Evolutionary conservation across 2,888 invertebrate species (phyloP), one percentile per base, ranked within the genome.

Genomic region (Ischnura elegans): DNA sequence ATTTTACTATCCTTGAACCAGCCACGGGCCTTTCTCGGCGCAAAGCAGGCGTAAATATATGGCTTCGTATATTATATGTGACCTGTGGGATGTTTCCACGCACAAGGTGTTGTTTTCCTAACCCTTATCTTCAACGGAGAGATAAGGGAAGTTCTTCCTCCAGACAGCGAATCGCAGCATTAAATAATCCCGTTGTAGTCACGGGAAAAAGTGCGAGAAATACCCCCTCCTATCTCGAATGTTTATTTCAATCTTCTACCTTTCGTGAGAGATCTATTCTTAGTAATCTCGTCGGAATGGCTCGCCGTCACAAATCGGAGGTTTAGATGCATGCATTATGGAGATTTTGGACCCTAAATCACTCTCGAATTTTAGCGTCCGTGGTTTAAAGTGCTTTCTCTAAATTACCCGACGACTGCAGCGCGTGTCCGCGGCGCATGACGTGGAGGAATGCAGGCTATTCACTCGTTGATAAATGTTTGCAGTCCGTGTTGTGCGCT

Each of bases 251-350:
- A 76, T 76, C 76, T 76, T 76, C 76, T 36, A n/a, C 36, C 76
- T 76, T 36, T 76, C 76, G 16, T 36, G 76, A 36, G 76, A 76
- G 36, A 36, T 29, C 76, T 36, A 76, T 76, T 76, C 76, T 76
- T 76, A 76, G 76, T 76, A 36, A 76, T 76, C 76, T 36, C 36
- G 29, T 76, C 0, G 16, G 16, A 76, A 76, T 36, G 36, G 36
- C 76, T 13, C 36, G 16, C 13, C 76, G 0, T 36, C 76, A 29
- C 76, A 76, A 76, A 76, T 76, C 76, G 76, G 76, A 36, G 36
- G 76, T 76, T 66, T 25, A 76, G 76, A 36, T n/a, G 25, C 76
- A 76, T 76, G 76, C 76, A 76, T 76, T 76, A 76, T 76, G 76
- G 76, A 76, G 29, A 76, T 76, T 76, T 76, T 76, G n/a, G 76